These are phyloP conservation scores for Drosophila ambigua DNA, from an alignment of 1,140 invertebrate species.

Conservation along the genomic window DNA sequence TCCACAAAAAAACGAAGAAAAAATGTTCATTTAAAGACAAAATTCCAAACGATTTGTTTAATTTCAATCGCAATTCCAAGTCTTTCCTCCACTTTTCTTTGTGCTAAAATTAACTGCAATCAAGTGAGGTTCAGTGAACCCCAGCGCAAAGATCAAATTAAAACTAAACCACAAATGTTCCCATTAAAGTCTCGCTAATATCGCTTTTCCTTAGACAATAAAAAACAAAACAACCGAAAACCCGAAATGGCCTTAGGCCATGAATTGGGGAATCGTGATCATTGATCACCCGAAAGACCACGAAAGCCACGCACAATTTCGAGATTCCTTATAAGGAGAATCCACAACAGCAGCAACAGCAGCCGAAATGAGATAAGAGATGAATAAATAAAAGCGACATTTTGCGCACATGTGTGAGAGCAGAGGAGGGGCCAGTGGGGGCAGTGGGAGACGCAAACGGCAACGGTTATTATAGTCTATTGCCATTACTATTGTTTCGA, in stretches of 20 bases:
- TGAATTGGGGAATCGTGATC: slow-evolving; percentile 27
- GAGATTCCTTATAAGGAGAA: slow-evolving; percentile 43
- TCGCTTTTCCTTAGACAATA: slow-evolving; percentile 46
- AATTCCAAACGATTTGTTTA: background rate
- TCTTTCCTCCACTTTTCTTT: background rate
- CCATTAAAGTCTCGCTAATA: slow-evolving; percentile 41
- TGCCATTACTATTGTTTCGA: slow-evolving; percentile 12
- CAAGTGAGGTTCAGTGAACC: slow-evolving; percentile 38
- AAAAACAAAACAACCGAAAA: slow-evolving; percentile 1
- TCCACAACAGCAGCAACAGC: background rate
- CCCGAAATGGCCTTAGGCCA: slow-evolving; percentile 27
- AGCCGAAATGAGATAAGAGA: slow-evolving; percentile 21
- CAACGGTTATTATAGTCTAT: slow-evolving; percentile 10
- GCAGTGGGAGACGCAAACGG: no score
- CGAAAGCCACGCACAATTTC: slow-evolving; percentile 17
- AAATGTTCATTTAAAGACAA: no score
- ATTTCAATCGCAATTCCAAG: background rate
- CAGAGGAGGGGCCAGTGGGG: no score
- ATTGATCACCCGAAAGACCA: slow-evolving; percentile 42
- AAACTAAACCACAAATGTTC: slow-evolving; percentile 31
- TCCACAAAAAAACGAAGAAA: no score
- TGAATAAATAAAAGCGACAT: slow-evolving; percentile 51
- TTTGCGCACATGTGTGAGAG: slow-evolving; percentile 27
- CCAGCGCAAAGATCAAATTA: slow-evolving; percentile 17
- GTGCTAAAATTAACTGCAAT: slow-evolving; percentile 25